Percentiles rank a stretch among this genome's conserved stretches.
Evolutionary conservation across 1,140 invertebrate genomes (phyloP).

Genomic region (Phthorimaea operculella): DNA sequence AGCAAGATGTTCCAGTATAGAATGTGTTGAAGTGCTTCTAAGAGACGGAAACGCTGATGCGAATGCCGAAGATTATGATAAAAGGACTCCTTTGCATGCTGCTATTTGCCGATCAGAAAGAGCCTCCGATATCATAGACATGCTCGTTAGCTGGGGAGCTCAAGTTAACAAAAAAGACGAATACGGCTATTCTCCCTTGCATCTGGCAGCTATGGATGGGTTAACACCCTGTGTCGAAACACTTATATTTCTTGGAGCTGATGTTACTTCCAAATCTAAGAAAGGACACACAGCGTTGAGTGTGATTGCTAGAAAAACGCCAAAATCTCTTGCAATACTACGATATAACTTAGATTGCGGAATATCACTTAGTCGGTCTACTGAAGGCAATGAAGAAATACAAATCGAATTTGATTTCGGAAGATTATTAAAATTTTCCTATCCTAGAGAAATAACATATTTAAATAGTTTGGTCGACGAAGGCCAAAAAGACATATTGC

Average conservation of each 20-base stretch:
- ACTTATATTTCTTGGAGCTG: slow-evolving; percentile 73
- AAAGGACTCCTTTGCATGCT: slow-evolving; percentile 71
- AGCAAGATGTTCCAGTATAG: slow-evolving; percentile 69
- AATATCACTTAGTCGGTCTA: slow-evolving; percentile 67
- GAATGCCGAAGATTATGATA: slow-evolving; percentile 69
- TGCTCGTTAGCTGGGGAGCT: slow-evolving; percentile 68
- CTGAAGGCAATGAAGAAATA: slow-evolving; percentile 69
- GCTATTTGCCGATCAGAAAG: slow-evolving; percentile 67
- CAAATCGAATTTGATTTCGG: slow-evolving; percentile 72
- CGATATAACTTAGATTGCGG: slow-evolving; percentile 69
- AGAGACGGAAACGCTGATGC: slow-evolving; percentile 66
- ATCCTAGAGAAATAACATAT: slow-evolving; percentile 71
- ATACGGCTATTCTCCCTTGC: slow-evolving; percentile 76
- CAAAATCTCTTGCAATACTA: slow-evolving; percentile 69
- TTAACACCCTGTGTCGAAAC: slow-evolving; percentile 71
- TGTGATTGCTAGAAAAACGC: slow-evolving; percentile 71
- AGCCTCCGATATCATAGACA: slow-evolving; percentile 67
- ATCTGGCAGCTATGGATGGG: slow-evolving; percentile 74
- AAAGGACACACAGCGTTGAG: slow-evolving; percentile 72
- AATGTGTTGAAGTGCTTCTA: slow-evolving; percentile 68
- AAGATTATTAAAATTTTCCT: slow-evolving; percentile 68
- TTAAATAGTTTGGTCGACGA: slow-evolving; percentile 72
- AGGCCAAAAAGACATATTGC: slow-evolving; percentile 71
- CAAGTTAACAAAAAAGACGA: slow-evolving; percentile 71
- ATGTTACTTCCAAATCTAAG: slow-evolving; percentile 72